These are phyloP conservation scores for Coreius guichenoti DNA, from an alignment of 2,797 vertebrate species.

Conservation along the genomic window DNA sequence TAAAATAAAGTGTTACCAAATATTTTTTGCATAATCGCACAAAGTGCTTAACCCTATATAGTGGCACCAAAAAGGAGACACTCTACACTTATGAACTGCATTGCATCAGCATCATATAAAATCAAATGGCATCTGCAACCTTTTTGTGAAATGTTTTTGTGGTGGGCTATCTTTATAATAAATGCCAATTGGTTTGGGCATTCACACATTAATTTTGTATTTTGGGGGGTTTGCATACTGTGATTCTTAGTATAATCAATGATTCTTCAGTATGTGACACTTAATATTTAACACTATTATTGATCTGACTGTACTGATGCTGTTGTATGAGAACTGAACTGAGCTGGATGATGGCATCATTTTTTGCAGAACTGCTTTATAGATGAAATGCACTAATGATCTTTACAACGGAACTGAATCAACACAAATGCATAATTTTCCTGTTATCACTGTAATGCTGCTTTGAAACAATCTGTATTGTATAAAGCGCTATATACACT, in stretches of 20 bases:
- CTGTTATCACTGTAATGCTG: not conserved
- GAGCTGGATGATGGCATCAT: accelerated
- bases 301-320: no score
- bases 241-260: not conserved
- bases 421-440: not conserved
- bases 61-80: not conserved
- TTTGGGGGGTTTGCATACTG: not conserved
- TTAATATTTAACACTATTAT: no score
- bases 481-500: not conserved
- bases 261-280: not conserved
- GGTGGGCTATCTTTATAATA: not conserved
- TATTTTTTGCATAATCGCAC: not conserved
- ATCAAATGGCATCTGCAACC: not conserved
- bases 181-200: not conserved
- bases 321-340: no score
- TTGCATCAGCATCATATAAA: not conserved
- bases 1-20: not conserved
- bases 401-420: not conserved
- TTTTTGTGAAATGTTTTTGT: not conserved
- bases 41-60: not conserved
- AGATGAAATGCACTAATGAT: not conserved
- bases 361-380: not conserved
- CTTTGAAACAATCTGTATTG: not conserved
- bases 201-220: not conserved
- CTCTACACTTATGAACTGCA: not conserved